Conservation (phyloP, 2,113 vertebrate species). For the Sphaerodactylus townsendi region DNA sequence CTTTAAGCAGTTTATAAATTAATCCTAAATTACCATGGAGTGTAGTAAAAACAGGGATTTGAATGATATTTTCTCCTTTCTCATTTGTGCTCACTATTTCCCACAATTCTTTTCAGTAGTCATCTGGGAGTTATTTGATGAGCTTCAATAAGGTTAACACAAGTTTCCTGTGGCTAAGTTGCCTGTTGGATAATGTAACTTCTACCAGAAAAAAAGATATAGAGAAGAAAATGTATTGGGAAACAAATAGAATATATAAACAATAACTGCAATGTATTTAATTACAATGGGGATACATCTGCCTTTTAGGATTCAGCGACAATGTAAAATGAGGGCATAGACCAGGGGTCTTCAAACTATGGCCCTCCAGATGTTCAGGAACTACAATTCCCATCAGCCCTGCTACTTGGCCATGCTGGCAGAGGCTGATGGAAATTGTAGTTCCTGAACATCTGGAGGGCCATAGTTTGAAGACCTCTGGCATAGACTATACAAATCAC, state of each 20-base stretch:
- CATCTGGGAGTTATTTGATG: background rate
- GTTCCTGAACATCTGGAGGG: too few relatives aligned
- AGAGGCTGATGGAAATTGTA: too few relatives aligned
- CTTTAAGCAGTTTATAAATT: background rate
- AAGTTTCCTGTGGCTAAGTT: background rate
- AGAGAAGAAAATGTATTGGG: background rate
- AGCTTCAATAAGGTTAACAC: background rate
- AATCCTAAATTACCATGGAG: background rate
- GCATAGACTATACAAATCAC: background rate
- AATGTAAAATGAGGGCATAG: background rate
- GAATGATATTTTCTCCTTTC: background rate
- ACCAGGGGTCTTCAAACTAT: too few relatives aligned
- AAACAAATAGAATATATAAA: background rate
- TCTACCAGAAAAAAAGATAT: background rate
- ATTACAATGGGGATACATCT: background rate
- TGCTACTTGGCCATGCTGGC: too few relatives aligned
- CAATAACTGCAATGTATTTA: background rate
- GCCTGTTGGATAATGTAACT: background rate
- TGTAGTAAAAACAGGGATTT: background rate
- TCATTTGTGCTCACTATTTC: background rate
- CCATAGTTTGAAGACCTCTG: too few relatives aligned
- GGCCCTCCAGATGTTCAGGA: too few relatives aligned
- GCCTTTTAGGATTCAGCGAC: background rate
- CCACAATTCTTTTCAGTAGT: background rate
- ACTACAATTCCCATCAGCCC: too few relatives aligned